These are phyloP conservation scores for Athalia cordata DNA, from an alignment of 2,888 invertebrate genomes.

Conservation along the genomic window DNA sequence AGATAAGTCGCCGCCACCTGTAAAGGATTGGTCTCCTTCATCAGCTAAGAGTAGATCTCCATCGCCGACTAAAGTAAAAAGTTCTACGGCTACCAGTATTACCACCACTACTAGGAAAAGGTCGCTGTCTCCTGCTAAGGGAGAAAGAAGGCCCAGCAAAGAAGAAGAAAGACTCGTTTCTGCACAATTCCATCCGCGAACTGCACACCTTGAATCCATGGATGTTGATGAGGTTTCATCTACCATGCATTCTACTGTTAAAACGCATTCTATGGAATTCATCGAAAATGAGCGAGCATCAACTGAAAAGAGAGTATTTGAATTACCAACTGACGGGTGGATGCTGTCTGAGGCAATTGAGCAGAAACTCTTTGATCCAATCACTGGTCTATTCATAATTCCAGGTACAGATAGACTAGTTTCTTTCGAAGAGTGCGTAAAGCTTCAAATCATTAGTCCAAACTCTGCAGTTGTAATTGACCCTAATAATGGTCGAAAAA, in stretches of 20 bases:
- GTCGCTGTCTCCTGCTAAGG: constrained; percentile 23
- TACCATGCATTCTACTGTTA: constrained; percentile 12
- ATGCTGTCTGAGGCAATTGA: constrained; percentile 88
- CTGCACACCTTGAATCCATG: not conserved
- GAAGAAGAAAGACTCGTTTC: constrained; percentile 22
- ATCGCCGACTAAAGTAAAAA: constrained; percentile 46
- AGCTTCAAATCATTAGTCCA: constrained; percentile 89
- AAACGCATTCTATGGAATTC: constrained; percentile 37
- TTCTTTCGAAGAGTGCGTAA: constrained; percentile 91
- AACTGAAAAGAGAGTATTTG: constrained; percentile 82
- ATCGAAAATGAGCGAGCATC: constrained; percentile 67
- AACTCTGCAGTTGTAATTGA: constrained; percentile 89
- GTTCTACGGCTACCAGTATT: constrained; percentile 38
- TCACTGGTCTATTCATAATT: constrained; percentile 88
- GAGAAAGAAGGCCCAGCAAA: constrained; percentile 22
- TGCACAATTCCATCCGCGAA: not conserved
- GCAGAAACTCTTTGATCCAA: constrained; percentile 87
- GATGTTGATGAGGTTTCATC: constrained; percentile 19
- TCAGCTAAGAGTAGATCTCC: constrained; percentile 39
- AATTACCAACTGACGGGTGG: constrained; percentile 91
- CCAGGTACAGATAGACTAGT: constrained; percentile 90
- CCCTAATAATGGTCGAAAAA: constrained; percentile 81
- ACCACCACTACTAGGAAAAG: constrained; percentile 24
- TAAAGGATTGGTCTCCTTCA: constrained; percentile 26
- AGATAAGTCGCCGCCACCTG: constrained; percentile 35